These are phyloP conservation scores for Pygmarrhopalites habei DNA, from an alignment of 1,140 invertebrate genomes.

Conservation along the genomic window DNA sequence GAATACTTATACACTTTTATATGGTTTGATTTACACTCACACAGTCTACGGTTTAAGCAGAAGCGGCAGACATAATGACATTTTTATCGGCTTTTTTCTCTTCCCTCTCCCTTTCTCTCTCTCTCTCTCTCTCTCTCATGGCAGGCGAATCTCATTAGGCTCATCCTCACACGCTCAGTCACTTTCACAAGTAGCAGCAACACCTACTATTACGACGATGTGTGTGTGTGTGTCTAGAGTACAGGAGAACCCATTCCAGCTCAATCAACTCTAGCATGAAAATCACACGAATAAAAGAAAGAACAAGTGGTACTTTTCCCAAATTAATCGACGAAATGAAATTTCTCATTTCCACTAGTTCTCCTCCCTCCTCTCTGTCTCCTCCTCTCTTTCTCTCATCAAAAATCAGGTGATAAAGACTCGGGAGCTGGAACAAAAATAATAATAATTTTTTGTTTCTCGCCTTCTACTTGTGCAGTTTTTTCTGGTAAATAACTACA, in stretches of 20 bases:
- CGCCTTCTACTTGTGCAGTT: too few relatives aligned
- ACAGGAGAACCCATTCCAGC: neutral
- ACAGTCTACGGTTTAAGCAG: too few relatives aligned
- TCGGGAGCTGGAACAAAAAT: too few relatives aligned
- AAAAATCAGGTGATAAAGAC: neutral
- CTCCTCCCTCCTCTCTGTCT: too few relatives aligned
- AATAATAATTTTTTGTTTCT: too few relatives aligned
- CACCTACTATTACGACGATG: neutral
- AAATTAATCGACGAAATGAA: slow-evolving; percentile 11
- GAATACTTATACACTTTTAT: too few relatives aligned
- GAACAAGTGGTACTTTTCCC: slow-evolving; percentile 22
- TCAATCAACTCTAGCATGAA: neutral
- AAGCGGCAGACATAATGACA: slow-evolving; percentile 10
- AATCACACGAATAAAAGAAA: neutral
- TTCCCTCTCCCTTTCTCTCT: too few relatives aligned
- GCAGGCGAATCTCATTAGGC: slow-evolving; percentile 10
- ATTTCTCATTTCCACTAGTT: too few relatives aligned
- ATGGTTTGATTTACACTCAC: neutral
- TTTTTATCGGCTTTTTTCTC: slow-evolving; percentile 10
- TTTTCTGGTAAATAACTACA: too few relatives aligned
- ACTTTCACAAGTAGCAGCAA: neutral
- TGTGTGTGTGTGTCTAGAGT: neutral
- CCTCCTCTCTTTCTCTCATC: neutral
- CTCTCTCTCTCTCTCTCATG: too few relatives aligned
- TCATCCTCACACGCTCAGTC: slow-evolving; percentile 10